Percentiles rank a stretch among this genome's conserved stretches.
phyloP scores from a whole-genome alignment of 2,113 vertebrate species.

The Phyllostomus hastatus region DNA sequence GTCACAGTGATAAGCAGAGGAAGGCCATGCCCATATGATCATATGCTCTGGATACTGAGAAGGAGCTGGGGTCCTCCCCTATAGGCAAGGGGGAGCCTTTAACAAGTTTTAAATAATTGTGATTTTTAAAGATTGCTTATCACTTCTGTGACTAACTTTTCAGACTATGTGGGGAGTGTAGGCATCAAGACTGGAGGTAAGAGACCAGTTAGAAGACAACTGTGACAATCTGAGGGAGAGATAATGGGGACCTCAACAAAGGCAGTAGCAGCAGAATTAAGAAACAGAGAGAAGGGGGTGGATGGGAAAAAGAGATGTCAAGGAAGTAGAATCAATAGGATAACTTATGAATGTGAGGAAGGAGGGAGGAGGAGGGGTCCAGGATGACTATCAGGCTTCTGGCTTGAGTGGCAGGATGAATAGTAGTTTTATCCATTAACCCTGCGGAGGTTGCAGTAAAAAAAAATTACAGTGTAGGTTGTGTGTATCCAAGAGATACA shows the following conservation, averaged over 20 bases:
- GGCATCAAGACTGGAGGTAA: neutral
- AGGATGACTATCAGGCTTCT: neutral
- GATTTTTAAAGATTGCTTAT: neutral
- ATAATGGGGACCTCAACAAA: neutral
- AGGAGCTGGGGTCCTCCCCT: neutral
- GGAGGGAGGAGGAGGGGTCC: neutral
- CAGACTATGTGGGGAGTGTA: neutral
- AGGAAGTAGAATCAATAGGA: neutral
- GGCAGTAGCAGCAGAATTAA: neutral
- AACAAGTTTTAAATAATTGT: neutral
- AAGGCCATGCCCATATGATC: neutral
- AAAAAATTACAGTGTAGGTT: too few species aligned
- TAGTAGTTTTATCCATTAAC: neutral
- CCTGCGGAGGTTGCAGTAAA: too few species aligned
- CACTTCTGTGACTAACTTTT: constrained; percentile 23
- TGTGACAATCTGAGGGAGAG: neutral
- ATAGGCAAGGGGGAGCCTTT: neutral
- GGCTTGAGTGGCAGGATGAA: neutral
- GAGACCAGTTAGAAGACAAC: neutral
- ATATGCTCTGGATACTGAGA: neutral
- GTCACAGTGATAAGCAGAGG: neutral
- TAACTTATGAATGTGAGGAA: neutral
- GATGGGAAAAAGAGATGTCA: constrained; percentile 21
- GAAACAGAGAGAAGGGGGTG: neutral
- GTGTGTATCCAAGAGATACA: too few species aligned